These are phyloP conservation scores for Nephrotoma flavescens DNA, from an alignment of 2,888 invertebrate species.

Conservation along the genomic window DNA sequence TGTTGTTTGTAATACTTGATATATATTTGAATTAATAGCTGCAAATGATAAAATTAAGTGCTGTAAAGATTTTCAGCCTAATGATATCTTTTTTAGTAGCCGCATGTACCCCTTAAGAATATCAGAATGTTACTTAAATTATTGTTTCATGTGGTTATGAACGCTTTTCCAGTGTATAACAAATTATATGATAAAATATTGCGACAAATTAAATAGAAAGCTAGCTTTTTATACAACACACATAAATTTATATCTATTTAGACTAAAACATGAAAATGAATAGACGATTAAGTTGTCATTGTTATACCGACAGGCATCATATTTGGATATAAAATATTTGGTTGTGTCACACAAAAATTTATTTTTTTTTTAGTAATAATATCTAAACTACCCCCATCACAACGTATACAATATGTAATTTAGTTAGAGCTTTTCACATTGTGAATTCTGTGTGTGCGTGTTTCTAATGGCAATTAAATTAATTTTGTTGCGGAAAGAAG, in stretches of 20 bases:
- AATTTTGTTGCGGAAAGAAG: too few relatives aligned
- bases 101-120: neutral
- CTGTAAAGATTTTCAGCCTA: too few relatives aligned
- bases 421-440: neutral
- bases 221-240: neutral
- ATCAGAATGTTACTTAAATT: neutral
- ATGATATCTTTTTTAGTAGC: too few relatives aligned
- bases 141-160: neutral
- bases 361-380: neutral
- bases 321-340: neutral
- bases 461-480: too few relatives aligned
- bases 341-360: neutral
- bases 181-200: neutral
- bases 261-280: neutral
- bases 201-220: neutral
- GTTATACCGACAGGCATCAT: neutral
- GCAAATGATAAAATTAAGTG: too few relatives aligned
- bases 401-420: neutral
- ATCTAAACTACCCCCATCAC: neutral
- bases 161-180: neutral
- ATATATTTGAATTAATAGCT: too few relatives aligned
- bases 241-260: neutral
- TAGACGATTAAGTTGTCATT: neutral
- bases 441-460: too few relatives aligned
- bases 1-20: too few relatives aligned